Evolutionary conservation across 1,140 invertebrate genomes (phyloP).

Genomic region (Dendroctonus ponderosae): DNA sequence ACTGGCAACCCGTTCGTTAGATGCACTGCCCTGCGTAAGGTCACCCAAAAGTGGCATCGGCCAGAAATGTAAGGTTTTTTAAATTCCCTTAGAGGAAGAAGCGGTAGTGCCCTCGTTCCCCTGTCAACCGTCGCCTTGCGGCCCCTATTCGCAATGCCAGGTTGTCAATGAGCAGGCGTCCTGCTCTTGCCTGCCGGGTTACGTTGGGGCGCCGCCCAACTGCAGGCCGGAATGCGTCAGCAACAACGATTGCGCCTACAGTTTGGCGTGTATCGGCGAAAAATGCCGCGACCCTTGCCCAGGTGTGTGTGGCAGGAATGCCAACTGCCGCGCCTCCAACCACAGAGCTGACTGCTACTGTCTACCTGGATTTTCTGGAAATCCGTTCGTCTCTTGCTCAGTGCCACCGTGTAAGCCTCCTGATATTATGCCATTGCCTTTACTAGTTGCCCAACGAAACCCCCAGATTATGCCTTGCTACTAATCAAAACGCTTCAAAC

Average conservation of each 20-base stretch:
- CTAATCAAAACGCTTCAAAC: not conserved
- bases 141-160: conserved; percentile 70
- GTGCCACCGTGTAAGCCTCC: conserved; percentile 23
- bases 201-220: conserved; percentile 72
- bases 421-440: conserved; percentile 25
- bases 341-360: conserved; percentile 66
- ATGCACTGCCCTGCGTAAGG: conserved; percentile 54
- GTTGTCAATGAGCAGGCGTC: conserved; percentile 58
- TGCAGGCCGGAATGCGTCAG: conserved; percentile 77
- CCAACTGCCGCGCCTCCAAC: conserved; percentile 65
- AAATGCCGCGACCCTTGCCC: conserved; percentile 77
- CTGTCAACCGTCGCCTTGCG: conserved; percentile 68
- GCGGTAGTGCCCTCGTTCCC: conserved; percentile 54
- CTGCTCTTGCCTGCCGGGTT: conserved; percentile 69
- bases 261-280: conserved; percentile 71
- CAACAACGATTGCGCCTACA: conserved; percentile 72
- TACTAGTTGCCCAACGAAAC: conserved; percentile 43
- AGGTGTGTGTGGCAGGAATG: conserved; percentile 62
- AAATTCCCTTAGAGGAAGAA: conserved; percentile 47
- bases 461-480: conserved; percentile 59
- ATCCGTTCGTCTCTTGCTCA: conserved; percentile 55
- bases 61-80: not conserved
- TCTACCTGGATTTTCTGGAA: conserved; percentile 57
- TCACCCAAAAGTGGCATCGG: not conserved
- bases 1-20: conserved; percentile 59